Conservation (phyloP, 2,888 invertebrate species). For the Neria commutata region DNA sequence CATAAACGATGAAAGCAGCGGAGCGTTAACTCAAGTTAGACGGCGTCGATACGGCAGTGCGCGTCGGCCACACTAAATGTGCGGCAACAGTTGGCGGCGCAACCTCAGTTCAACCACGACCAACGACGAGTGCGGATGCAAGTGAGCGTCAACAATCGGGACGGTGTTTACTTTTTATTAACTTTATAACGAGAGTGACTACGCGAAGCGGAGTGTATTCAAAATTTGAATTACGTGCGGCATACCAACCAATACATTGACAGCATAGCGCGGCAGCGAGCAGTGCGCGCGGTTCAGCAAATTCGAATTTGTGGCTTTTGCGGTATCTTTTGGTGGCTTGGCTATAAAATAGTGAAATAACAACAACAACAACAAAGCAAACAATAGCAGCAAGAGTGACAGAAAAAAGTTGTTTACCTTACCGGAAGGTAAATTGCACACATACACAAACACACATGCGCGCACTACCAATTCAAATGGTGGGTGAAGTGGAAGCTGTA, state of each 20-base stretch:
- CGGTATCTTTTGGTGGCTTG: too few relatives aligned
- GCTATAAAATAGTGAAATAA: too few relatives aligned
- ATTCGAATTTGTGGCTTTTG: background rate
- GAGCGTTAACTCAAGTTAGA: too few relatives aligned
- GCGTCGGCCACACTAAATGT: too few relatives aligned
- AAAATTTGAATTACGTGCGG: background rate
- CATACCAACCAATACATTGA: too few relatives aligned
- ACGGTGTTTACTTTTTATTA: background rate
- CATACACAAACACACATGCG: background rate
- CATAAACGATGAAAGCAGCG: too few relatives aligned
- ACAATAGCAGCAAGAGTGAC: background rate
- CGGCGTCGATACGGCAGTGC: too few relatives aligned
- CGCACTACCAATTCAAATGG: background rate
- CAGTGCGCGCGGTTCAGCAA: too few relatives aligned
- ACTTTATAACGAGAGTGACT: background rate
- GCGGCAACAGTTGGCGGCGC: too few relatives aligned
- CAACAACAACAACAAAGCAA: background rate
- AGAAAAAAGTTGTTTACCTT: constrained; percentile 4
- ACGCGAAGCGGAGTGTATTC: background rate
- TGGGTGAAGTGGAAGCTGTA: background rate
- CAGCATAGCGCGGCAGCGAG: too few relatives aligned
- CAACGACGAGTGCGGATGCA: background rate
- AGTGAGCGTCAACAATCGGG: too few relatives aligned
- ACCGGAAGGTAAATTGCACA: constrained; percentile 1
- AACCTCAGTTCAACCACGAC: background rate